These are phyloP conservation scores for Melanocharis versteri DNA, from an alignment of 2,113 vertebrate species.

Conservation along the genomic window DNA sequence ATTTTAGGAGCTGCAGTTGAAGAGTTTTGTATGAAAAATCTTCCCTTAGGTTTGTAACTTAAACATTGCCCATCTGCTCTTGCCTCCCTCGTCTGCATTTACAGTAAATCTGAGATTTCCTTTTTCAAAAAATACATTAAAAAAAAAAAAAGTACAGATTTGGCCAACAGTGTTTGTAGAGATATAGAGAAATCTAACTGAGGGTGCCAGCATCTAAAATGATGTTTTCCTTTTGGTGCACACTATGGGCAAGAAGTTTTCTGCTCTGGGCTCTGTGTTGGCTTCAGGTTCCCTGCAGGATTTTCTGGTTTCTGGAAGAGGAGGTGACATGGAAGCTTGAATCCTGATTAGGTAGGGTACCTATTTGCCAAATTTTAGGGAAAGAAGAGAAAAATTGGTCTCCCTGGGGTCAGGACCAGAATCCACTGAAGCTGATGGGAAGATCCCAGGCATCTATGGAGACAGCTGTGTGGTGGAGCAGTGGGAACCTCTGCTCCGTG, in stretches of 20 bases:
- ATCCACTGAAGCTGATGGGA: background rate
- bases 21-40: constrained; percentile 68
- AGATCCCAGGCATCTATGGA: rapidly evolving
- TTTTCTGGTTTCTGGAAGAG: background rate
- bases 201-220: background rate
- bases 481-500: rapidly evolving
- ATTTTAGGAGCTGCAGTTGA: constrained; percentile 74
- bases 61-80: constrained; percentile 73
- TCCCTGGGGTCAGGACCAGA: background rate
- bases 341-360: background rate
- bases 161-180: background rate
- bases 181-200: background rate
- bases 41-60: constrained; percentile 75
- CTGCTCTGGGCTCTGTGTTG: background rate
- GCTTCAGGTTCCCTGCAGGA: background rate
- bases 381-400: background rate
- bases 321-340: background rate
- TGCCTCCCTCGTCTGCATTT: constrained; percentile 62
- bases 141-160: constrained; percentile 6
- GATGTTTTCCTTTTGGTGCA: background rate
- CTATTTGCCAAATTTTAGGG: background rate
- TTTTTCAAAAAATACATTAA: constrained; percentile 9
- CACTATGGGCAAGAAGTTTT: background rate
- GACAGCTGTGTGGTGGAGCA: rapidly evolving
- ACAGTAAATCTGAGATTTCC: constrained; percentile 66